Percentiles rank a stretch among this genome's conserved stretches.
Conservation (phyloP, 2,113 vertebrate genomes). For the Rhabdornis inornatus region DNA sequence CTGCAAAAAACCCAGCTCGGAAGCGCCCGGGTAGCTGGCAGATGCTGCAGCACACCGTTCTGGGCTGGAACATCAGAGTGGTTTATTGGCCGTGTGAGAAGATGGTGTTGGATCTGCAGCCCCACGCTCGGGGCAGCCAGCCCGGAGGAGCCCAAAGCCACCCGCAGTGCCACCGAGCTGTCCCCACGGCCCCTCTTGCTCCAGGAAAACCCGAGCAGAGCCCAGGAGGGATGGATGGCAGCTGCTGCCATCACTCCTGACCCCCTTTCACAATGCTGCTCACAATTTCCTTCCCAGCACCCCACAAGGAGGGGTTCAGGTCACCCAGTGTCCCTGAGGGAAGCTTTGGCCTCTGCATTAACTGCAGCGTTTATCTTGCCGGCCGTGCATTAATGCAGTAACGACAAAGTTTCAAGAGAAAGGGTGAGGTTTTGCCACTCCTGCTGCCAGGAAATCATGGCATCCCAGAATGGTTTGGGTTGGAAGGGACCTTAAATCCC, state of each 20-base stretch:
- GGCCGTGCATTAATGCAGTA: neutral
- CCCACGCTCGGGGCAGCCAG: neutral
- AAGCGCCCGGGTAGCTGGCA: rapidly evolving
- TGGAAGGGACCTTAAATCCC: rapidly evolving
- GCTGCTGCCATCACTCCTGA: neutral
- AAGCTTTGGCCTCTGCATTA: neutral
- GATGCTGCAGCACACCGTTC: rapidly evolving
- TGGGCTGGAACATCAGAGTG: rapidly evolving
- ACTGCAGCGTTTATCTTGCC: neutral
- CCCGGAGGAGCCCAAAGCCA: rapidly evolving
- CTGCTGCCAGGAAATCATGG: neutral
- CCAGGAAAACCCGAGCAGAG: neutral
- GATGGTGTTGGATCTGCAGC: rapidly evolving
- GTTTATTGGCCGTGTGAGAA: neutral
- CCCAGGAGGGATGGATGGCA: rapidly evolving
- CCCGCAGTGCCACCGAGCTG: neutral
- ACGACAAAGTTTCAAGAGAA: too few relatives aligned
- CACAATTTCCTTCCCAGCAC: neutral
- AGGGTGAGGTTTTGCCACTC: neutral
- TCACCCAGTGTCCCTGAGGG: neutral
- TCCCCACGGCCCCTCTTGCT: neutral
- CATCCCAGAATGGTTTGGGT: neutral
- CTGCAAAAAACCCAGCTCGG: neutral
- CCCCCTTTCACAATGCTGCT: rapidly evolving
- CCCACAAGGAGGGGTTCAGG: neutral